Conservation (phyloP, 1,140 invertebrate genomes). For the Drosophila parabipectinata region DNA sequence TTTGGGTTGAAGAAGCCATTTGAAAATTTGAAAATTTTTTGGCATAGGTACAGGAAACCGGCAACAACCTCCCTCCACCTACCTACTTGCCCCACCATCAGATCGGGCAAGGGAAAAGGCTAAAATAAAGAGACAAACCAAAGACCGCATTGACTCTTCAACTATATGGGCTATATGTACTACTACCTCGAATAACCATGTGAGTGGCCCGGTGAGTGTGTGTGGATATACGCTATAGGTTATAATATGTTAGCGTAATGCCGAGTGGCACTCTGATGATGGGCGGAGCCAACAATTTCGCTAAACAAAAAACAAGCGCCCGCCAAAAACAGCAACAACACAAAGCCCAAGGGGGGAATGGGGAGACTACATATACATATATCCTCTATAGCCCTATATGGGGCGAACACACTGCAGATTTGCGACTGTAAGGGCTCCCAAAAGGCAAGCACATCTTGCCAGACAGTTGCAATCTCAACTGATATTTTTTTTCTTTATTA, state of each 20-base stretch:
- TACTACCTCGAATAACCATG: neutral
- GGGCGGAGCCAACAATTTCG: conserved; percentile 78
- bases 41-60: conserved; percentile 77
- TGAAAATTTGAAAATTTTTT: conserved; percentile 83
- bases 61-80: neutral
- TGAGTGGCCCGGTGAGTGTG: conserved; percentile 25
- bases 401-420: conserved; percentile 50
- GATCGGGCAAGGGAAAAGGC: conserved; percentile 44
- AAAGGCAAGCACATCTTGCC: conserved; percentile 69
- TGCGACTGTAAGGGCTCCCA: conserved; percentile 54
- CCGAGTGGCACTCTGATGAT: conserved; percentile 78
- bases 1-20: conserved; percentile 77
- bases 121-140: conserved; percentile 79
- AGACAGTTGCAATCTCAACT: conserved; percentile 38
- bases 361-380: neutral
- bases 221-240: conserved; percentile 64
- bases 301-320: conserved; percentile 69
- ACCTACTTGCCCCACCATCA: neutral
- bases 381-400: conserved; percentile 6
- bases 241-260: conserved; percentile 82
- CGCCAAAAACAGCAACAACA: conserved; percentile 31
- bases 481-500: conserved; percentile 26
- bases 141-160: conserved; percentile 81
- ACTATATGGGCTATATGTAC: conserved; percentile 46
- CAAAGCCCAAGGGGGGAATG: conserved; percentile 34